Percentiles rank a stretch among this genome's conserved stretches.
phyloP scores from a whole-genome alignment of 2,113 vertebrate genomes.

The Cryptoleucopteryx plumbea region DNA sequence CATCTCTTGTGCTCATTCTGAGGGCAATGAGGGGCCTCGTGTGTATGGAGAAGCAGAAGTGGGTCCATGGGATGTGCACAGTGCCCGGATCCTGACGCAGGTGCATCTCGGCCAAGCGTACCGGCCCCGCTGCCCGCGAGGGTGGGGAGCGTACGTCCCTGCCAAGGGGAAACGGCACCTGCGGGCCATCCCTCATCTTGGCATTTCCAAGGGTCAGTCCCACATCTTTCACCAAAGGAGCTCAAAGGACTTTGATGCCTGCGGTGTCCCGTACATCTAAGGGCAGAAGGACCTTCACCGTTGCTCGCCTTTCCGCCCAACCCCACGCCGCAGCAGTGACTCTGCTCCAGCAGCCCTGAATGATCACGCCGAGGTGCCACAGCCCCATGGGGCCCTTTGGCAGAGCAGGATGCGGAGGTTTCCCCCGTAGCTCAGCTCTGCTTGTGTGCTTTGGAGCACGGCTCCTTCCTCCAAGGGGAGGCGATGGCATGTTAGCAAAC shows the following conservation, averaged over 20 bases:
- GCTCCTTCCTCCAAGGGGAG: background rate
- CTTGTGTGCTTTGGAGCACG: background rate
- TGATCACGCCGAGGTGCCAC: background rate
- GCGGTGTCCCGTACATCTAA: background rate
- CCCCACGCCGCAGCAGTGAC: accelerated
- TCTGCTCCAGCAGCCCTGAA: background rate
- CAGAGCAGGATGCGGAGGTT: background rate
- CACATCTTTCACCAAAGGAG: background rate
- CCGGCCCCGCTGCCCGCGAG: background rate
- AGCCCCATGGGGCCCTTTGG: background rate
- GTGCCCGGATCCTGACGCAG: accelerated
- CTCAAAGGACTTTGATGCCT: background rate
- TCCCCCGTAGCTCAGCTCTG: accelerated
- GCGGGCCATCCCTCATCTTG: background rate
- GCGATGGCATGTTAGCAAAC: background rate
- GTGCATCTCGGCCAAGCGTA: accelerated
- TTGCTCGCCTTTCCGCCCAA: background rate
- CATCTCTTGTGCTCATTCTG: background rate
- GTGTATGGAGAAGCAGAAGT: background rate
- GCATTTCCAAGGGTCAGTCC: background rate
- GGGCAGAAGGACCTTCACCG: background rate
- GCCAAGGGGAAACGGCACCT: background rate
- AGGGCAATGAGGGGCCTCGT: background rate
- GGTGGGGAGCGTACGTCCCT: accelerated
- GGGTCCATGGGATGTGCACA: background rate